Percentiles rank a stretch among this genome's conserved stretches.
phyloP scores from a whole-genome alignment of 2,797 vertebrate species.

The Mormyrus proboscirostris region DNA sequence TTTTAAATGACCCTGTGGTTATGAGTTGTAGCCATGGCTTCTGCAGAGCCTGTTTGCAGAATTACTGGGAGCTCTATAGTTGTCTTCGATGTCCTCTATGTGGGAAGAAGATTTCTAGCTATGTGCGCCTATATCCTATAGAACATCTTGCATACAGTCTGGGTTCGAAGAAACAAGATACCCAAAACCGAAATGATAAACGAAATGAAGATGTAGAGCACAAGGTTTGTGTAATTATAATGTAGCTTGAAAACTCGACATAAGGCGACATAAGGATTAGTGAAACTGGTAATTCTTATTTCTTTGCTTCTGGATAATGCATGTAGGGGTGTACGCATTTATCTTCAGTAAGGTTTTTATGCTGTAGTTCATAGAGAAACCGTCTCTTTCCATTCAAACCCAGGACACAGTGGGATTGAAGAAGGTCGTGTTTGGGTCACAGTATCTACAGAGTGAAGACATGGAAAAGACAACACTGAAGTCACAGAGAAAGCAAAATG shows the following conservation, averaged over 20 bases:
- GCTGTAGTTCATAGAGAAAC: not conserved
- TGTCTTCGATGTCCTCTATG: conserved; percentile 12
- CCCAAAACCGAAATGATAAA: not conserved
- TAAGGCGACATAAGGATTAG: not conserved
- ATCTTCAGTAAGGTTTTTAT: not conserved
- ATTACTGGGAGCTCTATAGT: not conserved
- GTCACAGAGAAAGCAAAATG: not conserved
- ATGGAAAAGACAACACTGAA: not conserved
- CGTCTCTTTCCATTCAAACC: not conserved
- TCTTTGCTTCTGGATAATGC: not conserved
- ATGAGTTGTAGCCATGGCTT: conserved; percentile 9
- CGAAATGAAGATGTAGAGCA: not conserved
- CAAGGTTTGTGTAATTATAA: conserved; percentile 11
- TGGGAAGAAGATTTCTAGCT: not conserved
- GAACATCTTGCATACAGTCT: not conserved
- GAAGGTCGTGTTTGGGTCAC: not conserved
- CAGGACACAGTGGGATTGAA: not conserved
- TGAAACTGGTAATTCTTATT: not conserved
- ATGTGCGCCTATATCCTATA: not conserved
- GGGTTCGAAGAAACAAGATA: not conserved
- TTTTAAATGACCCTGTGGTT: not conserved
- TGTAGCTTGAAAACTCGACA: not conserved
- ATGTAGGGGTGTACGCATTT: not conserved
- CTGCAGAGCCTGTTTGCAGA: conserved; percentile 16
- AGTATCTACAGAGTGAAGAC: not conserved